Percentiles rank a stretch among this genome's conserved stretches.
phyloP scores from a whole-genome alignment of 2,113 vertebrate species.

The Oncorhynchus gorbuscha region DNA sequence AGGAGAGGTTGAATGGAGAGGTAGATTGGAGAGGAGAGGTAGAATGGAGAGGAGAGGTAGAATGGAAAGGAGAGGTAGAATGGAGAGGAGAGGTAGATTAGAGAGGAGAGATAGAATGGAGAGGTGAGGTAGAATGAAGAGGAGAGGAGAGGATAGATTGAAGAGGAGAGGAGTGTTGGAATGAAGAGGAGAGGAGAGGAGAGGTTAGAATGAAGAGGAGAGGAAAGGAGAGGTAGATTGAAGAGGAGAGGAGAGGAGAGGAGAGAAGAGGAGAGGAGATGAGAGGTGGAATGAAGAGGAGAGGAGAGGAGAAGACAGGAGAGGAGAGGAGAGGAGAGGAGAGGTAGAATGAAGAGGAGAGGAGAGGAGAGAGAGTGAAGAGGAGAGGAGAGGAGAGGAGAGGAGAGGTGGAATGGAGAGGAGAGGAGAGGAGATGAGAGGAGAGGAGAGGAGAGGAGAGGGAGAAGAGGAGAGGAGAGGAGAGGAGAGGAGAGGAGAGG shows the following conservation, averaged over 20 bases:
- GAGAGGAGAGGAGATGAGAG: slow-evolving; percentile 8
- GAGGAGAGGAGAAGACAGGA: too few relatives aligned
- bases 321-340: not conserved
- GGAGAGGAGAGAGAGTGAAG: too few relatives aligned
- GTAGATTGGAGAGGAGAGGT: not conserved
- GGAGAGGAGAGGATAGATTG: slow-evolving; percentile 31
- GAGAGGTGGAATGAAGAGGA: too few relatives aligned
- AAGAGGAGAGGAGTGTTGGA: too few relatives aligned
- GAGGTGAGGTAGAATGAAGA: too few relatives aligned
- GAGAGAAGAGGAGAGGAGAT: too few relatives aligned
- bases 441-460: too few relatives aligned
- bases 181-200: too few relatives aligned
- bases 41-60: slow-evolving; percentile 18
- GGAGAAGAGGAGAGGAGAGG: not conserved
- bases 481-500: slow-evolving; percentile 13
- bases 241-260: too few relatives aligned
- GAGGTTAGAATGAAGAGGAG: too few relatives aligned
- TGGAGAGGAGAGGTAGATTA: slow-evolving; percentile 52
- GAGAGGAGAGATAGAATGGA: slow-evolving; percentile 21
- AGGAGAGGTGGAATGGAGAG: slow-evolving; percentile 47
- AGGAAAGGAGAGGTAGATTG: too few relatives aligned
- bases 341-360: slow-evolving; percentile 47
- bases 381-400: slow-evolving; percentile 53
- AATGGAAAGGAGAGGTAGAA: slow-evolving; percentile 1
- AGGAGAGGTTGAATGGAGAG: slow-evolving; percentile 22